Conservation (phyloP, 2,113 vertebrate species). For the Lagenorhynchus albirostris region DNA sequence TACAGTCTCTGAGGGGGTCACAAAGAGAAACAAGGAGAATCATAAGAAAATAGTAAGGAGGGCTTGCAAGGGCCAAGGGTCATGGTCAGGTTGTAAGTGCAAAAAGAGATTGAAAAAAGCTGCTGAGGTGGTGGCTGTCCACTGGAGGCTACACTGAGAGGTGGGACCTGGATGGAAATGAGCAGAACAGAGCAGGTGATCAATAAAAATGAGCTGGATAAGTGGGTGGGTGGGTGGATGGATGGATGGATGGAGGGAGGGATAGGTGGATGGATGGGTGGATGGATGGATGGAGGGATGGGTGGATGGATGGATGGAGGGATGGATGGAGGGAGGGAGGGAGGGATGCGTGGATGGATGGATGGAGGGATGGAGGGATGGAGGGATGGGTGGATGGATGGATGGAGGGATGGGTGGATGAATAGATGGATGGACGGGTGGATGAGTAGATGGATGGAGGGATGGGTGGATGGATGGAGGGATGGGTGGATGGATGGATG, state of each 20-base stretch:
- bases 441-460: fast-evolving
- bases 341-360: fast-evolving
- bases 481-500: not conserved
- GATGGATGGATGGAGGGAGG: fast-evolving
- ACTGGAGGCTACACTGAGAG: not conserved
- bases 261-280: fast-evolving
- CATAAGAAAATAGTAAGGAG: not conserved
- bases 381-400: fast-evolving
- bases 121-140: not conserved
- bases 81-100: not conserved
- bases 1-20: not conserved
- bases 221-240: fast-evolving
- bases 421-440: fast-evolving
- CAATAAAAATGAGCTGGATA: not conserved
- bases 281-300: fast-evolving
- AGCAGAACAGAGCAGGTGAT: not conserved
- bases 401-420: fast-evolving
- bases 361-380: fast-evolving
- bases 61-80: not conserved
- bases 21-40: not conserved
- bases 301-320: not conserved
- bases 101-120: not conserved
- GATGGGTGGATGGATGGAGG: fast-evolving
- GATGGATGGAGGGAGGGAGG: fast-evolving
- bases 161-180: not conserved